A percentile compares a stretch with the other conserved stretches of the same genome.
These are phyloP conservation scores for Pterois miles DNA, from an alignment of 2,797 vertebrate species.

Conservation along the genomic window DNA sequence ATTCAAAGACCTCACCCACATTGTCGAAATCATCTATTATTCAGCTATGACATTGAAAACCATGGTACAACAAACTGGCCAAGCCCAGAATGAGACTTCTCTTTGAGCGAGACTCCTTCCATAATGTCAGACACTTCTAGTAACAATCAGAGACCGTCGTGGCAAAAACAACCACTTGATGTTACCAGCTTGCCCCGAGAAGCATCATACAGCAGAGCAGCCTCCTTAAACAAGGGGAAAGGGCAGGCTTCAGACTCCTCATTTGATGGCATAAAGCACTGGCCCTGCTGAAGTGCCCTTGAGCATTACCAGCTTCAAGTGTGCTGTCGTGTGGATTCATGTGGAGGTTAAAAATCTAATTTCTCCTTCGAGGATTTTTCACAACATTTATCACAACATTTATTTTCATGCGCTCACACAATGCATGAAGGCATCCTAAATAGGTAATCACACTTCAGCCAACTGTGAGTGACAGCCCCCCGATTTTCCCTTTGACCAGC, in stretches of 20 bases:
- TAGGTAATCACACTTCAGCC: constrained; percentile 19
- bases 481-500: constrained; percentile 23
- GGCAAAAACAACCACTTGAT: too few relatives aligned
- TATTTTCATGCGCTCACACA: not conserved
- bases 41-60: too few relatives aligned
- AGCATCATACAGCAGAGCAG: too few relatives aligned
- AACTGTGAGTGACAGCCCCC: constrained; percentile 10
- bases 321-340: not conserved
- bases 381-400: not conserved
- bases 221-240: not conserved
- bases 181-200: too few relatives aligned
- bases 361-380: constrained; percentile 5
- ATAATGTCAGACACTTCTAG: too few relatives aligned
- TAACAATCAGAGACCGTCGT: too few relatives aligned
- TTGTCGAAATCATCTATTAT: too few relatives aligned
- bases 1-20: too few relatives aligned
- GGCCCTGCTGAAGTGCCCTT: not conserved
- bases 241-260: not conserved
- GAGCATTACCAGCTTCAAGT: not conserved
- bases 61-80: too few relatives aligned
- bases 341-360: not conserved
- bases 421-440: constrained; percentile 12
- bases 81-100: too few relatives aligned
- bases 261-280: not conserved
- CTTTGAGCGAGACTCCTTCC: too few relatives aligned